Base-by-base conservation (phyloP, 2,797 vertebrate genomes). In the Spheniscus humboldti region DNA sequence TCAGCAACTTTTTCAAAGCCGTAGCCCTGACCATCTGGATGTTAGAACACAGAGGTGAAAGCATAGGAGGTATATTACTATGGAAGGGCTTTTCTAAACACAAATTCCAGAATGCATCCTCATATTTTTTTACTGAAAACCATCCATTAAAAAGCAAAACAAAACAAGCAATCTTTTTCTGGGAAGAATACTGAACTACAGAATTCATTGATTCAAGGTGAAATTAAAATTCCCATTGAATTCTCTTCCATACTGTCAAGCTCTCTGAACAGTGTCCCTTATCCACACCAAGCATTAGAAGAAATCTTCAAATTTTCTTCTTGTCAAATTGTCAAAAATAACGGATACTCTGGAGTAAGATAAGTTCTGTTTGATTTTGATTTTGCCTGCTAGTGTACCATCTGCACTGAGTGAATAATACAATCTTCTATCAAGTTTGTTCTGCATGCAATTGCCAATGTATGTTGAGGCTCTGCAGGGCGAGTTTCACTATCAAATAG, bases 1-100 rank as follows among this genome's bases (percentile, higher is more conserved):
- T 97, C 93, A 94, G 77, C 67, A 93, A 77, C 75, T 95, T 93
- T 91, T 93, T 88, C 86, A 88, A 72, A 93, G 50, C 47, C 22
- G 27, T 66, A 74, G 68, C n/a, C 80, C 66, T n/a, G 43, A 55
- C 92, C 83, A 89, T 96, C 89, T 96, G 88, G 57, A 78, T 80
- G 35, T 27, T 63, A 66, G n/a, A 89, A 81, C 50, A 69, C 52
- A 66, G 43, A 93, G 55, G 81, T 90, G 50, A 96, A 88, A 96
- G 68, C 31, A 30, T 35, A 78, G 31, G 20, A 60, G 18, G 27
- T 60, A 35, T 30, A 55, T 76, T 75, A 79, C 24, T 69, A 41
- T 68, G 45, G 86, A 76, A 83, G 45, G n/a, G 11, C 45, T 96
- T 94, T 85, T 64, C 71, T 73, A 52, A 92, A 63, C 27, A 63